These are phyloP conservation scores for Enteromius paludinosus DNA, from an alignment of 2,797 vertebrate genomes.

Conservation along the genomic window DNA sequence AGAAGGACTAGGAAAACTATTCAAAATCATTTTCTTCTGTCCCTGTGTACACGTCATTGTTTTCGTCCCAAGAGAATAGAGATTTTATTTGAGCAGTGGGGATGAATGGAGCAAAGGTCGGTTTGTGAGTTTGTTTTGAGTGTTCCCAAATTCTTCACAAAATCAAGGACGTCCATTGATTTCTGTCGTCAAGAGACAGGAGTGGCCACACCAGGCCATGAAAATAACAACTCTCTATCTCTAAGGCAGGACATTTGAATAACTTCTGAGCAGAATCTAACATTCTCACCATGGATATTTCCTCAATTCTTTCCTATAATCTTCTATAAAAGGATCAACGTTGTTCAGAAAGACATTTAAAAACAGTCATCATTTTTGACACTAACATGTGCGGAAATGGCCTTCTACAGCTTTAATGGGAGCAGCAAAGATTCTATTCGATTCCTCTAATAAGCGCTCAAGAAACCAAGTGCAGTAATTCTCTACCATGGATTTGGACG, in stretches of 20 bases:
- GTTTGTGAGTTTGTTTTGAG: conserved; percentile 53
- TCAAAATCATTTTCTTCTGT: background rate
- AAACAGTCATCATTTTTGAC: background rate
- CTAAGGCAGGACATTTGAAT: background rate
- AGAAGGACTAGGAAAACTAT: background rate
- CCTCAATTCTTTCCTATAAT: background rate
- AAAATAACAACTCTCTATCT: conserved; percentile 41
- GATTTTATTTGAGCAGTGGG: conserved; percentile 51
- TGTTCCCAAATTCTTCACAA: conserved; percentile 52
- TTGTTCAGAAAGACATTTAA: background rate
- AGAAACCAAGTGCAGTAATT: background rate
- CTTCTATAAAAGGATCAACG: background rate
- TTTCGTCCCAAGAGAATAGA: conserved; percentile 45
- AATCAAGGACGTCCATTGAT: conserved; percentile 60
- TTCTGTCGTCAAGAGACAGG: conserved; percentile 44
- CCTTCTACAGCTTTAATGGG: background rate
- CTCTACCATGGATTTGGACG: conserved; percentile 14
- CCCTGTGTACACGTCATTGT: conserved; percentile 15
- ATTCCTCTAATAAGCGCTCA: background rate
- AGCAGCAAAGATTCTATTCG: background rate
- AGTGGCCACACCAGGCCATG: conserved; percentile 27
- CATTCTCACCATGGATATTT: background rate
- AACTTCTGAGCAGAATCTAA: conserved; percentile 8
- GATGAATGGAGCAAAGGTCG: conserved; percentile 50
- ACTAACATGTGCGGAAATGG: conserved; percentile 8